Conservation (phyloP, 2,797 vertebrate genomes). For the Cercopithecus neglectus region DNA sequence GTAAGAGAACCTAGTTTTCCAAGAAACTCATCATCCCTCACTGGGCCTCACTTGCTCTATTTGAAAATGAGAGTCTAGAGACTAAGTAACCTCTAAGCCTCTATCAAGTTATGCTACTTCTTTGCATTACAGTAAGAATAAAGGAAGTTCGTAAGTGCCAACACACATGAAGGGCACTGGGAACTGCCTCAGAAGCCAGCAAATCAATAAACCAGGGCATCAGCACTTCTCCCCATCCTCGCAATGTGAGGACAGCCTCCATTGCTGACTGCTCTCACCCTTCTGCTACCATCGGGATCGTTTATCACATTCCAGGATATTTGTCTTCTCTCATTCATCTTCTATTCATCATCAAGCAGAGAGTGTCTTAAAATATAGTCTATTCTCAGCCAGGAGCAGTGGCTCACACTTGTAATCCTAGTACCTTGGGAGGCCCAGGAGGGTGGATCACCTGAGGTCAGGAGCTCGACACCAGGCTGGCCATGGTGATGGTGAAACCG, state of each 20-base stretch:
- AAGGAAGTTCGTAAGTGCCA: neutral
- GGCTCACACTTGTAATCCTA: too few relatives aligned
- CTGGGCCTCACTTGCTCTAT: neutral
- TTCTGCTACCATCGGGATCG: neutral
- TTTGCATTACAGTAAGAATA: neutral
- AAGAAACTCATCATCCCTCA: neutral
- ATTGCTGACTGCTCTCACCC: neutral
- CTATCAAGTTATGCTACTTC: neutral
- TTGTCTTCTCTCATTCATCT: neutral
- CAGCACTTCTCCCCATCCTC: neutral
- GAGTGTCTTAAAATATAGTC: neutral
- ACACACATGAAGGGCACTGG: neutral
- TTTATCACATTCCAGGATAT: neutral
- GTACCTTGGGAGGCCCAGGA: too few relatives aligned
- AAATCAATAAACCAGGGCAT: neutral
- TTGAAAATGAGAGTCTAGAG: neutral
- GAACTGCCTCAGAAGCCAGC: neutral
- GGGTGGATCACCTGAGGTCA: too few relatives aligned
- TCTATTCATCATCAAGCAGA: neutral
- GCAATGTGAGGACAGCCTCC: neutral
- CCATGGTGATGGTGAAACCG: too few relatives aligned
- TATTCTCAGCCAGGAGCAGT: too few relatives aligned
- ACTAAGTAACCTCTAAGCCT: neutral
- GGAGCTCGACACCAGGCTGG: too few relatives aligned
- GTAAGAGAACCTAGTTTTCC: neutral